A percentile compares a stretch with the other conserved stretches of the same genome.
phyloP scores from a whole-genome alignment of 2,797 vertebrate species.

The Anniella stebbinsi region DNA sequence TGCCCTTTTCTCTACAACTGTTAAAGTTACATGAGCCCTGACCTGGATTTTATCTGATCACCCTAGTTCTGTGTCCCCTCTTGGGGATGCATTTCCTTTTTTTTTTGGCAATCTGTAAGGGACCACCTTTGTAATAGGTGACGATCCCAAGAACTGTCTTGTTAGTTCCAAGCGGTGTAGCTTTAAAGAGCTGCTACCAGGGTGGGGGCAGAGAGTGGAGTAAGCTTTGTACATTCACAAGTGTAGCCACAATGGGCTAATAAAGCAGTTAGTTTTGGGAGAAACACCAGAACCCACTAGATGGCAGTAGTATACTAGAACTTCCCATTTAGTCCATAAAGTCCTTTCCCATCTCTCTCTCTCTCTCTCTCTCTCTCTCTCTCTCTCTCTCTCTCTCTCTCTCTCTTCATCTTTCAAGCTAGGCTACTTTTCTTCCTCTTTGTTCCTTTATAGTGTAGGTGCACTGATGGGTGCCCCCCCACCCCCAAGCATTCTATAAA shows the following conservation, averaged over 20 bases:
- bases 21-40: too few species aligned
- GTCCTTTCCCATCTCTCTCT: not conserved
- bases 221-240: not conserved
- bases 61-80: too few species aligned
- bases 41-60: too few species aligned
- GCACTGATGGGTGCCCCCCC: not conserved
- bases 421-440: not conserved
- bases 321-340: not conserved
- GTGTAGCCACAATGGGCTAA: not conserved
- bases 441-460: not conserved
- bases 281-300: slow-evolving; percentile 4
- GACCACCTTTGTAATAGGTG: not conserved
- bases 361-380: not conserved
- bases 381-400: not conserved
- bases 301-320: slow-evolving; percentile 3
- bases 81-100: too few species aligned
- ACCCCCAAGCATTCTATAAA: not conserved
- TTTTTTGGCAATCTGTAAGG: too few species aligned
- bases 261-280: not conserved
- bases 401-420: not conserved
- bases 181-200: too few species aligned
- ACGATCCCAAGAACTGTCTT: not conserved
- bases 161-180: not conserved
- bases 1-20: too few species aligned
- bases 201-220: too few species aligned